Evolutionary conservation across 2,888 invertebrate species (phyloP).

Genomic region (Sarcophaga carnaria): DNA sequence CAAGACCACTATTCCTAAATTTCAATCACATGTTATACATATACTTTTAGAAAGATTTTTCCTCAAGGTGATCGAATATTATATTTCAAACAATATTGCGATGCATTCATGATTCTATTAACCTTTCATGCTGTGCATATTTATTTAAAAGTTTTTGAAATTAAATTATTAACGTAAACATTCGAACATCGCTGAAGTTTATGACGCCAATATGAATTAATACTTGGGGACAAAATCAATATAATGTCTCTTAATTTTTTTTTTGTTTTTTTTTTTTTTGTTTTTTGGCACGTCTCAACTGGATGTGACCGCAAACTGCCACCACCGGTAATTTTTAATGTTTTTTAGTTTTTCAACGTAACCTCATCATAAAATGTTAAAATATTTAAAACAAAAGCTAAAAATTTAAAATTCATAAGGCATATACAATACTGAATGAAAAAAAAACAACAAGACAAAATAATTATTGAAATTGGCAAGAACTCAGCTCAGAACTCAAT

Average conservation of each 20-base stretch:
- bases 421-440: neutral
- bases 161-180: neutral
- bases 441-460: too few species aligned
- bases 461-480: neutral
- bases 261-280: too few species aligned
- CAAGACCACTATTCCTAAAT: too few species aligned
- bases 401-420: neutral
- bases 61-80: too few species aligned
- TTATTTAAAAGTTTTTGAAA: too few species aligned
- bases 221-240: conserved; percentile 36
- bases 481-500: neutral
- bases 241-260: conserved; percentile 40
- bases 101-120: too few species aligned
- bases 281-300: conserved; percentile 38
- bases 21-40: too few species aligned
- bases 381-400: conserved; percentile 40
- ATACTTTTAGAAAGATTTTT: too few species aligned
- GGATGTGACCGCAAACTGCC: conserved; percentile 56
- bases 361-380: conserved; percentile 58
- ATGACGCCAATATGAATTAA: conserved; percentile 51
- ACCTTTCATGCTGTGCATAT: too few species aligned
- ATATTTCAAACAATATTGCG: too few species aligned
- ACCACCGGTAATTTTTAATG: conserved; percentile 3
- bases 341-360: neutral
- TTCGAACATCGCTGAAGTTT: neutral